phyloP scores from a whole-genome alignment of 2,797 vertebrate genomes.

The Parauchenoglanis punctatus region DNA sequence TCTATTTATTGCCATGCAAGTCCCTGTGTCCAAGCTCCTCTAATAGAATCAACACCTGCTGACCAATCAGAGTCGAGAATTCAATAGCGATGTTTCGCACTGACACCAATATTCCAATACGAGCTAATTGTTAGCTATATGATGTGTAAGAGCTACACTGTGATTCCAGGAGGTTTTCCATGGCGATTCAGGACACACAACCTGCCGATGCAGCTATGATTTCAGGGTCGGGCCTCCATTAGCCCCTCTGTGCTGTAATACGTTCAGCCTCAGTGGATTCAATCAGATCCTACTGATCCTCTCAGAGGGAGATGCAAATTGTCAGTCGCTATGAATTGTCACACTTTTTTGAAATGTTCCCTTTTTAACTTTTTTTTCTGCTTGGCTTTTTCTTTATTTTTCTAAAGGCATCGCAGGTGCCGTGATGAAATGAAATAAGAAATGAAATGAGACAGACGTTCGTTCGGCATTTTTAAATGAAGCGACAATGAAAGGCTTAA shows the following conservation, averaged over 20 bases:
- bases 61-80: not conserved
- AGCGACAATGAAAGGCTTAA: not conserved
- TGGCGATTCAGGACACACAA: not conserved
- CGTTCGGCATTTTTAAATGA: not conserved
- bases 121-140: not conserved
- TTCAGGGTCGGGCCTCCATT: constrained; percentile 29
- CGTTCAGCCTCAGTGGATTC: constrained; percentile 43
- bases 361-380: constrained; percentile 31
- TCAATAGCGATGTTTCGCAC: not conserved
- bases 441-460: not conserved
- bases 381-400: not conserved
- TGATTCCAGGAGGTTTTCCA: too few relatives aligned
- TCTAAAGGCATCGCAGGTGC: not conserved
- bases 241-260: constrained; percentile 31
- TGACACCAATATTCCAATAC: not conserved
- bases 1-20: not conserved
- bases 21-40: not conserved
- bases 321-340: constrained; percentile 12
- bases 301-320: constrained; percentile 26
- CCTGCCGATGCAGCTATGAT: not conserved
- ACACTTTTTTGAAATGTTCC: constrained; percentile 11
- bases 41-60: not conserved
- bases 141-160: not conserved
- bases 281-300: constrained; percentile 36
- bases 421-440: not conserved